Evolutionary conservation across 64 coral and sea anemone genomes (phyloP), one percentile per base, ranked within the genome.

Genomic region (Dendronephthya gigantea): DNA sequence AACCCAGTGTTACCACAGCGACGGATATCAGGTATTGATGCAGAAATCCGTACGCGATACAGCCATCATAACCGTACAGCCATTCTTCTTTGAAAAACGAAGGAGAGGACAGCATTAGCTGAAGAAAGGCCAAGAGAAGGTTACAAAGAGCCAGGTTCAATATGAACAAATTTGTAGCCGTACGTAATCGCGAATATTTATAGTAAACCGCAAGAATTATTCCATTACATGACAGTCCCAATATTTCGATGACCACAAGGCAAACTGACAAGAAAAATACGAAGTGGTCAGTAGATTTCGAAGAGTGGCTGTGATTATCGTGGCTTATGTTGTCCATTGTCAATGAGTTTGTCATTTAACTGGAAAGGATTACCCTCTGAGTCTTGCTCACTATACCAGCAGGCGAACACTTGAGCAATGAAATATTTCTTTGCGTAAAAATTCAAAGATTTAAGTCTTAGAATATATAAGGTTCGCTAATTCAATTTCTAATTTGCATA

Each of bases 71-170:
- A 6, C 92, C 92, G 66, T 89, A 98, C 0, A 93, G 31, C 95
- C 95, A 98, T 29, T 36, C 76, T 0, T 89, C 88, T 29, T 85
- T 83, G n/a, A 87, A 45, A 30, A 59, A 91, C 31, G 92, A 92
- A 13, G 87, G 85, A 17, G 91, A 83, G 1, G 95, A 98, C 9
- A 98, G 89, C 17, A 50, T 48, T 1, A 66, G 82, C 86, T 98
- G 92, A 13, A 98, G 87, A 38, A 87, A 38, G 0, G 95, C 84
- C 47, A 98, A 88, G 76, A 98, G 83, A 23, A 98, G 50, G 83
- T 98, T 92, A 48, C 95, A 98, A 0, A 92, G 47, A 14, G 95
- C 95, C 4, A 98, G 69, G 47, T 98, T 98, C 32, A 98, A n/a
- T 68, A 98, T 98, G 91, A 98, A 93, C 37, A 98, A 33, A 83